These are phyloP conservation scores for Anguilla obscura DNA, from an alignment of 2,797 vertebrate genomes.

Conservation along the genomic window DNA sequence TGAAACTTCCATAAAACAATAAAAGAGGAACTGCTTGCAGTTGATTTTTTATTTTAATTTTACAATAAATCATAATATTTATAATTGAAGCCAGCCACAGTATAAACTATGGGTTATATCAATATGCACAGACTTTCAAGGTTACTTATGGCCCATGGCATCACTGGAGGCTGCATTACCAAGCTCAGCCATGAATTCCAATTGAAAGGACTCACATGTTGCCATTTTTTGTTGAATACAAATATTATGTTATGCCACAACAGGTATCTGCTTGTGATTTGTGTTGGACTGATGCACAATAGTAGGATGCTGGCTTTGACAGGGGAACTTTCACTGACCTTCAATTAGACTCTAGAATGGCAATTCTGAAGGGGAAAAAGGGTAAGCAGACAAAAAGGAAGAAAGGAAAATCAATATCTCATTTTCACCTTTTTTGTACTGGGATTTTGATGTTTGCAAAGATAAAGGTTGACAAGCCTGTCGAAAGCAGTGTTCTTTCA, in stretches of 20 bases:
- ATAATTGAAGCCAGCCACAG: too few relatives aligned
- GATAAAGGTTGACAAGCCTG: slow-evolving; percentile 83
- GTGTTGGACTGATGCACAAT: slow-evolving; percentile 55
- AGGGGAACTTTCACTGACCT: slow-evolving; percentile 85
- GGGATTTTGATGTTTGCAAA: slow-evolving; percentile 88
- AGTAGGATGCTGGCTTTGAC: slow-evolving; percentile 70
- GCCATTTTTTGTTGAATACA: too few relatives aligned
- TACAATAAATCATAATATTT: too few relatives aligned
- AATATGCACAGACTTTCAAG: too few relatives aligned
- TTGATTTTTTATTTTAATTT: too few relatives aligned
- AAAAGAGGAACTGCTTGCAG: too few relatives aligned
- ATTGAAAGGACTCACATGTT: too few relatives aligned
- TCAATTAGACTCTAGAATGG: slow-evolving; percentile 90
- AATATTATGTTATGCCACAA: background rate
- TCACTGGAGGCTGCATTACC: too few relatives aligned
- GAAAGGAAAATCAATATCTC: slow-evolving; percentile 88
- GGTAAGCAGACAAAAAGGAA: slow-evolving; percentile 64
- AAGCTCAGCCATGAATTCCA: too few relatives aligned
- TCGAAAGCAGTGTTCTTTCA: slow-evolving; percentile 67
- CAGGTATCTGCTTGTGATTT: slow-evolving; percentile 58
- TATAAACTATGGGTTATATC: too few relatives aligned
- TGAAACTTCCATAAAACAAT: too few relatives aligned
- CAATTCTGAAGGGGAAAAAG: slow-evolving; percentile 77
- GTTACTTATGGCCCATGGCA: too few relatives aligned
- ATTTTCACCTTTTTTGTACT: slow-evolving; percentile 91